These are phyloP conservation scores for Scophthalmus maximus DNA, from an alignment of 2,113 vertebrate genomes.

Conservation along the genomic window DNA sequence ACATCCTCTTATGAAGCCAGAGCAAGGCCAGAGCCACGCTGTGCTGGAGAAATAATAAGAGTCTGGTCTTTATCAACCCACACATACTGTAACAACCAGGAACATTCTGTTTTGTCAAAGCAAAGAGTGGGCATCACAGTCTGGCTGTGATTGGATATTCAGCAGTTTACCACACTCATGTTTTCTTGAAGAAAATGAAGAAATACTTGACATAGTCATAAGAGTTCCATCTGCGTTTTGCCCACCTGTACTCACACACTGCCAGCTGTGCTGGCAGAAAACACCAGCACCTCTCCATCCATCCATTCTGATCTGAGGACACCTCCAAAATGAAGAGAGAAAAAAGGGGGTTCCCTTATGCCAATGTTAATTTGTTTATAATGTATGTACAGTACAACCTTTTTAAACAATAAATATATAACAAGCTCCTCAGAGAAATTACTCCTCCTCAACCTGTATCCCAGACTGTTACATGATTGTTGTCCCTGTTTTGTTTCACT, in stretches of 20 bases:
- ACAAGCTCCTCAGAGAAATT: constrained; percentile 14
- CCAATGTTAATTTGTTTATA: constrained; percentile 11
- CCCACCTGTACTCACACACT: constrained; percentile 42
- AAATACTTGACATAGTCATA: constrained; percentile 56
- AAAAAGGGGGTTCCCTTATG: too few species aligned
- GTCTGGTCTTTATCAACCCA: constrained; percentile 66
- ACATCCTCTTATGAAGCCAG: constrained; percentile 58
- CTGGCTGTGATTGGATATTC: constrained; percentile 34
- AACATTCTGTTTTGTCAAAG: constrained; percentile 54
- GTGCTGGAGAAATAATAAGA: constrained; percentile 54
- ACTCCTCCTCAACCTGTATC: constrained; percentile 52
- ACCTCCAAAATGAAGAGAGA: constrained; percentile 5
- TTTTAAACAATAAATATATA: constrained; percentile 10
- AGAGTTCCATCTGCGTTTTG: constrained; percentile 49
- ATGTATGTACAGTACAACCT: neutral
- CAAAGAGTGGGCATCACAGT: constrained; percentile 41
- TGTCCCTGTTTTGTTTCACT: constrained; percentile 41
- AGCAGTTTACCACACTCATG: constrained; percentile 6
- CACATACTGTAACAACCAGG: constrained; percentile 70
- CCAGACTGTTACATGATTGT: constrained; percentile 49
- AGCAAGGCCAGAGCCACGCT: constrained; percentile 55
- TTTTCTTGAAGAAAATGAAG: constrained; percentile 39
- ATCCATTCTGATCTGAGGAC: constrained; percentile 38
- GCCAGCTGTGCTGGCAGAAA: constrained; percentile 47
- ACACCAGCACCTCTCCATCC: constrained; percentile 8